Percentiles rank a stretch among this genome's conserved stretches.
Conservation (phyloP, 2,113 vertebrate species). For the Eudorcas thomsonii region DNA sequence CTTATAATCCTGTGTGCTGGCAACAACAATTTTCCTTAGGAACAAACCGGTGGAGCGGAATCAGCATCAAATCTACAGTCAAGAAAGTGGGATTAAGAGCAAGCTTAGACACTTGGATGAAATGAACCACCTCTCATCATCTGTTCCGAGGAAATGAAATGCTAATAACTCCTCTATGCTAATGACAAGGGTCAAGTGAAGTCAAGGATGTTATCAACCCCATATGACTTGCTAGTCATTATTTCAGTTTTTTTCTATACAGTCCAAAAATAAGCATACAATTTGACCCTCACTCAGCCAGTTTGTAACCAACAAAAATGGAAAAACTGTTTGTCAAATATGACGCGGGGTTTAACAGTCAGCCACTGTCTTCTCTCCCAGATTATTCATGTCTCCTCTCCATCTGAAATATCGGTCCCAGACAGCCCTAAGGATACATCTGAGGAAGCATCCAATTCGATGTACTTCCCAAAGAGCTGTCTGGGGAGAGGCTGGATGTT, state of each 20-base stretch:
- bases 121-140: background rate
- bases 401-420: background rate
- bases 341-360: background rate
- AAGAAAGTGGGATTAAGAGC: background rate
- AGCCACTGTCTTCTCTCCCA: background rate
- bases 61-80: background rate
- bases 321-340: conserved; percentile 24
- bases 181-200: background rate
- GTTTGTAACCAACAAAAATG: conserved; percentile 33
- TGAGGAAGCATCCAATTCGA: background rate
- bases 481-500: background rate
- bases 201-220: background rate
- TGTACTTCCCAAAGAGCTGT: background rate
- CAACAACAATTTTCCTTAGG: background rate
- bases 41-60: background rate
- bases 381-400: background rate
- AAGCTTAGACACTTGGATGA: background rate
- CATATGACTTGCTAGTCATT: background rate
- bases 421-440: background rate
- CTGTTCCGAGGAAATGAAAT: background rate
- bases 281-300: conserved; percentile 30
- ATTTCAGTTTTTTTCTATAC: conserved; percentile 17
- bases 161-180: background rate
- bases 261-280: conserved; percentile 24
- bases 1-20: background rate